phyloP scores from a whole-genome alignment of 2,888 invertebrate species.

The Palloptera scutellata region DNA sequence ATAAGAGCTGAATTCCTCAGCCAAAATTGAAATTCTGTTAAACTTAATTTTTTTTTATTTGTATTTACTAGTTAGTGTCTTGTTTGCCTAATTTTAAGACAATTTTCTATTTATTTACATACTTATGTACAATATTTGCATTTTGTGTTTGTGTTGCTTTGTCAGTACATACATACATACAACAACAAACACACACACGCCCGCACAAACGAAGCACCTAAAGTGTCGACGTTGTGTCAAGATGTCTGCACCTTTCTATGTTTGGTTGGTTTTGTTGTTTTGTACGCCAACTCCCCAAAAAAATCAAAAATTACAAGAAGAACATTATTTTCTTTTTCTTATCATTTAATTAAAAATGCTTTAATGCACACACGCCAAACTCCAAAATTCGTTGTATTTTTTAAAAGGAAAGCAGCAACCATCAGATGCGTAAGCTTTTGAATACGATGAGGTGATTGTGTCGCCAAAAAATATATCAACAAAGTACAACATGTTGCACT shows the following conservation, averaged over 20 bases:
- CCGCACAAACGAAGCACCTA: background rate
- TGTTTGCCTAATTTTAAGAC: constrained; percentile 20
- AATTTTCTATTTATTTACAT: background rate
- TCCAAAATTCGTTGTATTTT: background rate
- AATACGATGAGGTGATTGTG: background rate
- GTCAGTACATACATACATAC: too few species aligned
- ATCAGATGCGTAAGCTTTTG: background rate
- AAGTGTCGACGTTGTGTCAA: constrained; percentile 23
- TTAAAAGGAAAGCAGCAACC: background rate
- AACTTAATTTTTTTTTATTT: constrained; percentile 2
- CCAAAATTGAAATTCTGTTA: constrained; percentile 20
- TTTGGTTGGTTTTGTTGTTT: background rate
- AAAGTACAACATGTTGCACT: too few species aligned
- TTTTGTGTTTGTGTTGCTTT: background rate
- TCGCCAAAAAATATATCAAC: constrained; percentile 1
- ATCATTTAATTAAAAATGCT: constrained; percentile 34
- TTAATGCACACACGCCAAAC: constrained; percentile 23
- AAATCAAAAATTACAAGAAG: too few species aligned
- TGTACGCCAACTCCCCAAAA: too few species aligned
- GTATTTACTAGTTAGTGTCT: constrained; percentile 1
- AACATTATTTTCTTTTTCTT: too few species aligned
- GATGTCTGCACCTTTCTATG: background rate
- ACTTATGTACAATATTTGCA: background rate
- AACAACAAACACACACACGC: background rate
- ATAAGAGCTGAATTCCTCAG: background rate